These are phyloP conservation scores for Myotis findleyi DNA, from an alignment of 2,797 vertebrate species.

Conservation along the genomic window DNA sequence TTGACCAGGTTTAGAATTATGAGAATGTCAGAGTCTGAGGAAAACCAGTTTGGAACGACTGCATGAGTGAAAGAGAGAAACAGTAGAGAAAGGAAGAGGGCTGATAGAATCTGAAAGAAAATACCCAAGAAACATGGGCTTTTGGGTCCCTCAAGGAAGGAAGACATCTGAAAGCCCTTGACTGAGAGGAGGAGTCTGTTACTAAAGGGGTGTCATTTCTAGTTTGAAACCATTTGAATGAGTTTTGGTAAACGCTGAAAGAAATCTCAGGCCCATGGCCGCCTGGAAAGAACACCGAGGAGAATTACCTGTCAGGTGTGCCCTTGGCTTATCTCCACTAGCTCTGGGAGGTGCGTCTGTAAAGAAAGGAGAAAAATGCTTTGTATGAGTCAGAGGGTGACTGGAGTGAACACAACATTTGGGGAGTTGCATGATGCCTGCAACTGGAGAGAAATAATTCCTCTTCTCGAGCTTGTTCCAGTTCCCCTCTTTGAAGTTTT, in stretches of 20 bases:
- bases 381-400: not conserved
- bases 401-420: not conserved
- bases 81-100: not conserved
- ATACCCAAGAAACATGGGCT: not conserved
- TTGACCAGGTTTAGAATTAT: not conserved
- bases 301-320: constrained; percentile 88
- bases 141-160: not conserved
- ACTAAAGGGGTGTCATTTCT: not conserved
- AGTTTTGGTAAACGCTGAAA: constrained; percentile 20
- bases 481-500: not conserved
- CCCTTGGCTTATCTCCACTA: constrained; percentile 84
- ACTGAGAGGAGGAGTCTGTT: not conserved
- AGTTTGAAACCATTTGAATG: not conserved
- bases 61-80: not conserved
- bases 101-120: not conserved
- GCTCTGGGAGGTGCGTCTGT: constrained; percentile 54
- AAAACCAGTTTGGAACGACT: constrained; percentile 7
- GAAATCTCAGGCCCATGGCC: not conserved
- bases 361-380: constrained; percentile 53
- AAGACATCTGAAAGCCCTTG: not conserved
- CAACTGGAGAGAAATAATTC: not conserved
- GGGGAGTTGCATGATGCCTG: not conserved
- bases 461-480: not conserved
- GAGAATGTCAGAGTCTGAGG: not conserved
- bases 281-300: not conserved